phyloP scores from a whole-genome alignment of 2,113 vertebrate species.

The Butorides virescens region DNA sequence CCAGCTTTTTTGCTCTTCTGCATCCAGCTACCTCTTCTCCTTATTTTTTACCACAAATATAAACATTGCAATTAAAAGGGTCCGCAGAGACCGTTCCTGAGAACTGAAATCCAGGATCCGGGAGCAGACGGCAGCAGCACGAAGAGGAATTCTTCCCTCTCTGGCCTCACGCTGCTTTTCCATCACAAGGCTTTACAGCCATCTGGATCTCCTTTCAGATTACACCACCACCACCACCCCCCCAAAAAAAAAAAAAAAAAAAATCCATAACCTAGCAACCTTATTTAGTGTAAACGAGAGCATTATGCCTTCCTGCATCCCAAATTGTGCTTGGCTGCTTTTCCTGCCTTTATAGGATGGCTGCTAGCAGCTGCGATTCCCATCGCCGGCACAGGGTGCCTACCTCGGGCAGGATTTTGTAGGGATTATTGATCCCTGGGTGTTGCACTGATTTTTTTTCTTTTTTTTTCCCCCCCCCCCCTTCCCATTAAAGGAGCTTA shows the following conservation, averaged over 20 bases:
- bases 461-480: no score
- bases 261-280: conserved; percentile 54
- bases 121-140: conserved; percentile 11
- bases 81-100: not conserved
- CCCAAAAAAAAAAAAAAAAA: not conserved
- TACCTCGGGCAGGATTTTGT: not conserved
- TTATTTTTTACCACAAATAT: not conserved
- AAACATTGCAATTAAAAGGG: not conserved
- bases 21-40: not conserved
- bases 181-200: conserved; percentile 11
- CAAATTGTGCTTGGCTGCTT: not conserved
- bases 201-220: conserved; percentile 54
- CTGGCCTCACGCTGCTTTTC: conserved; percentile 48
- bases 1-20: not conserved
- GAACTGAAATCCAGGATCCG: not conserved
- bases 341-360: not conserved
- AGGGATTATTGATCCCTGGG: not conserved
- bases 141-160: conserved; percentile 49
- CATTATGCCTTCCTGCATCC: conserved; percentile 2
- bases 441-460: not conserved
- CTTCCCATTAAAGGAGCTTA: not conserved
- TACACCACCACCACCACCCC: not conserved
- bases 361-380: not conserved
- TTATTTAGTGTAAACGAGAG: not conserved
- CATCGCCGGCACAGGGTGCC: not conserved